These are phyloP conservation scores for Mizuhopecten yessoensis DNA, from an alignment of 1,140 invertebrate species.

Conservation along the genomic window DNA sequence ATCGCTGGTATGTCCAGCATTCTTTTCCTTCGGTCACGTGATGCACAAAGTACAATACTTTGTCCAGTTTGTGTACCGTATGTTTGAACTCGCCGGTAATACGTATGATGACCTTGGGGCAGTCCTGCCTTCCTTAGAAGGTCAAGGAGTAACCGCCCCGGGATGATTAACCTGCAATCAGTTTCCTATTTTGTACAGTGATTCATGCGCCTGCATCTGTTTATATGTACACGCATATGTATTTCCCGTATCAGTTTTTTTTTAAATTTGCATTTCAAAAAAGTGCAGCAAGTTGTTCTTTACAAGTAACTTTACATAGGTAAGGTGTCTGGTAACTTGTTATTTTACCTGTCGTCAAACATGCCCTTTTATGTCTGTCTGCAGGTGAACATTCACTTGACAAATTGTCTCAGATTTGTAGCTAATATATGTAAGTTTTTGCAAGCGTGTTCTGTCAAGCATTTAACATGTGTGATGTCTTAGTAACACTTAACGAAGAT, in stretches of 20 bases:
- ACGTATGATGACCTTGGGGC: background rate
- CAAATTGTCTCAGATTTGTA: slow-evolving; percentile 7
- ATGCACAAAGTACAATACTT: too few relatives aligned
- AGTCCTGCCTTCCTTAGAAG: background rate
- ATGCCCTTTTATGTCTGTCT: slow-evolving; percentile 23
- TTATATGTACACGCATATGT: background rate
- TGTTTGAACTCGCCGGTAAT: too few relatives aligned
- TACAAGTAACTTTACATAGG: background rate
- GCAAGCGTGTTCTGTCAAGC: slow-evolving; percentile 8
- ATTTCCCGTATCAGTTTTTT: background rate
- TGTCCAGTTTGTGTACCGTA: too few relatives aligned
- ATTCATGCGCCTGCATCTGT: background rate
- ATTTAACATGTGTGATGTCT: background rate
- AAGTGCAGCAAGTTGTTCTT: background rate
- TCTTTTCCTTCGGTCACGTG: too few relatives aligned
- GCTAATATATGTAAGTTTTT: background rate
- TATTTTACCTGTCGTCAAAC: slow-evolving; percentile 5
- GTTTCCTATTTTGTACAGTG: background rate
- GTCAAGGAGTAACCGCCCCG: background rate
- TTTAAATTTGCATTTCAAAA: background rate
- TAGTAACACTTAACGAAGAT: background rate
- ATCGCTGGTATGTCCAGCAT: too few relatives aligned
- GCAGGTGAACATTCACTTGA: slow-evolving; percentile 31
- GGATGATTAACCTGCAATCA: background rate
- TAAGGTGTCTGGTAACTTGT: background rate